Evolutionary conservation across 1,140 invertebrate genomes (phyloP).

Genomic region (Tetramorium alpestre): DNA sequence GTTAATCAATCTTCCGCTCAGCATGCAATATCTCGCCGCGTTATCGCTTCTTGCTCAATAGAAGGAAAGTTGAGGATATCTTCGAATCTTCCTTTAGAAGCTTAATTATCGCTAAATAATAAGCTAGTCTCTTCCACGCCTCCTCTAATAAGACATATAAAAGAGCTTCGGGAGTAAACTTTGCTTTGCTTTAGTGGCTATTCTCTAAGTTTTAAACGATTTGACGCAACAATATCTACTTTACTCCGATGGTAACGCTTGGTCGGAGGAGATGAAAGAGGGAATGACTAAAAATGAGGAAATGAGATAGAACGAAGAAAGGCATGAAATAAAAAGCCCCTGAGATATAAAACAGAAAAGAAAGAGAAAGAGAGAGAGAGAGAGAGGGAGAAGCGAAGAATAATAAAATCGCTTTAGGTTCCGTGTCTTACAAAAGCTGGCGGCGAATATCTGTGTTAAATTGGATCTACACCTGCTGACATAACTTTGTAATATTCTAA

Average conservation of each 20-base stretch:
- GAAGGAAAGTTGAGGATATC: conserved; percentile 52
- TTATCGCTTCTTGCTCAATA: conserved; percentile 53
- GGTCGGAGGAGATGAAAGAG: background rate
- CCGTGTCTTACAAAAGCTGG: background rate
- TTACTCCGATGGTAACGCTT: conserved; percentile 3
- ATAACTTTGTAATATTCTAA: conserved; percentile 63
- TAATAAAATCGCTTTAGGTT: background rate
- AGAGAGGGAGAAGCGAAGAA: background rate
- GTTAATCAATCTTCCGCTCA: conserved; percentile 69
- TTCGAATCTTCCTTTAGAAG: conserved; percentile 47
- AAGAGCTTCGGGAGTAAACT: conserved; percentile 35
- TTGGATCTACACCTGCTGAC: conserved; percentile 50
- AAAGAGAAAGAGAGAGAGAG: background rate
- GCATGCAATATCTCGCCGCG: conserved; percentile 48
- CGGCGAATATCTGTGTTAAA: conserved; percentile 59
- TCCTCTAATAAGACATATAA: conserved; percentile 60
- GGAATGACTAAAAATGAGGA: conserved; percentile 15
- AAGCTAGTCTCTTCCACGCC: conserved; percentile 33
- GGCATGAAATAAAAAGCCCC: background rate
- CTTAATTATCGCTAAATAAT: conserved; percentile 78
- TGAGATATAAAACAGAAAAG: background rate
- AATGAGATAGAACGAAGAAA: conserved; percentile 17
- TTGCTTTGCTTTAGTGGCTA: conserved; percentile 14
- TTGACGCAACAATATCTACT: conserved; percentile 4
- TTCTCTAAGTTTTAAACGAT: conserved; percentile 69